Evolutionary conservation across 2,888 invertebrate species (phyloP).

Genomic region (Atethmia centrago): DNA sequence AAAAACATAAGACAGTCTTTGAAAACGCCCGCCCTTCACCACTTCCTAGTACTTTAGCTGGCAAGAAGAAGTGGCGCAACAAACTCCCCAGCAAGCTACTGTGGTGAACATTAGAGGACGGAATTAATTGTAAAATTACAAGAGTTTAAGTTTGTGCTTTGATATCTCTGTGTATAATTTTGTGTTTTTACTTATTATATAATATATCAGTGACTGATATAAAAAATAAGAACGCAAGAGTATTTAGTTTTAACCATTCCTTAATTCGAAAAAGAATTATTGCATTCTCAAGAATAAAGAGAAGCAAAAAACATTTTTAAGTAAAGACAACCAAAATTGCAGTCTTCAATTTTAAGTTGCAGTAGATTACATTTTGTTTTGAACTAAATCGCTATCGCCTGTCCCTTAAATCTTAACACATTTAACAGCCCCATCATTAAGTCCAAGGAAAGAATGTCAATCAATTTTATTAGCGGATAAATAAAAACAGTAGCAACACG

Average conservation of each 20-base stretch:
- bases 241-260: no score
- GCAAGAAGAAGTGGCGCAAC: not conserved
- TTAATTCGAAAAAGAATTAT: not conserved
- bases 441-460: conserved; percentile 83
- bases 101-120: not conserved
- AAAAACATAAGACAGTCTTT: not conserved
- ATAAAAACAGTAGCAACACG: conserved; percentile 85
- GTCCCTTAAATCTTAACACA: conserved; percentile 34
- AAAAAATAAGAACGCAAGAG: not conserved
- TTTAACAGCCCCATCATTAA: conserved; percentile 73
- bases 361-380: not conserved
- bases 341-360: not conserved
- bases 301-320: not conserved
- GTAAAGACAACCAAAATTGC: not conserved
- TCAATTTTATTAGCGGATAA: conserved; percentile 86
- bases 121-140: no score
- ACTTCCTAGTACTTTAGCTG: not conserved
- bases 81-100: not conserved
- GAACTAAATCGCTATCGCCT: conserved; percentile 61
- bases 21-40: not conserved
- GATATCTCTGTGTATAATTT: no score
- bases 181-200: not conserved
- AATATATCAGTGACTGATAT: not conserved
- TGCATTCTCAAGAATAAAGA: not conserved
- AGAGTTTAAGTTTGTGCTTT: no score